Conservation (phyloP, 2,113 vertebrate genomes). For the Perca schrenkii region DNA sequence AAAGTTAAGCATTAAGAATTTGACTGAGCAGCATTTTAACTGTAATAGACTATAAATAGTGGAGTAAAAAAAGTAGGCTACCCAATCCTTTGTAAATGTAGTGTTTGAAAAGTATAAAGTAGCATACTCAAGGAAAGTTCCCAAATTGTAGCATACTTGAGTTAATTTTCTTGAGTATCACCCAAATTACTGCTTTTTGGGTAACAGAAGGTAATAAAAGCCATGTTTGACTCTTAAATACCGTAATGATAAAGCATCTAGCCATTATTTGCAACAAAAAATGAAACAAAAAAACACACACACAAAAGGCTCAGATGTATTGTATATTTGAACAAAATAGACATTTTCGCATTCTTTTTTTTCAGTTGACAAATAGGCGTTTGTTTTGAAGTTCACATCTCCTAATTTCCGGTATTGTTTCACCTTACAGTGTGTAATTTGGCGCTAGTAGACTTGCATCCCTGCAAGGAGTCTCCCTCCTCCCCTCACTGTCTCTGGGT, state of each 20-base stretch:
- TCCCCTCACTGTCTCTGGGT: slow-evolving; percentile 17
- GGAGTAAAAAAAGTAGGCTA: too few species aligned
- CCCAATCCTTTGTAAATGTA: too few species aligned
- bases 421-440: slow-evolving; percentile 11
- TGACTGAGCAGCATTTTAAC: too few species aligned
- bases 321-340: not conserved
- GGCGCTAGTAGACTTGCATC: slow-evolving; percentile 39
- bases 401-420: slow-evolving; percentile 39
- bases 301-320: not conserved
- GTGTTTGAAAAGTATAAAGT: too few species aligned
- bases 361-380: not conserved
- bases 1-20: not conserved
- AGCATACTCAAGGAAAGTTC: too few species aligned
- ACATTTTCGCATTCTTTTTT: not conserved
- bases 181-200: too few species aligned
- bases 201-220: too few species aligned
- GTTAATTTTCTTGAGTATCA: too few species aligned
- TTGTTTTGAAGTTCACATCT: slow-evolving; percentile 57
- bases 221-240: not conserved
- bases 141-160: too few species aligned
- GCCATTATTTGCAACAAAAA: not conserved
- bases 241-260: not conserved
- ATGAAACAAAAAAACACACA: not conserved
- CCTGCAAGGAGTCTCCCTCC: slow-evolving; percentile 29
- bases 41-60: too few species aligned